A percentile compares a stretch with the other conserved stretches of the same genome.
phyloP scores from a whole-genome alignment of 2,888 invertebrate species.

The Amphipyra berbera region DNA sequence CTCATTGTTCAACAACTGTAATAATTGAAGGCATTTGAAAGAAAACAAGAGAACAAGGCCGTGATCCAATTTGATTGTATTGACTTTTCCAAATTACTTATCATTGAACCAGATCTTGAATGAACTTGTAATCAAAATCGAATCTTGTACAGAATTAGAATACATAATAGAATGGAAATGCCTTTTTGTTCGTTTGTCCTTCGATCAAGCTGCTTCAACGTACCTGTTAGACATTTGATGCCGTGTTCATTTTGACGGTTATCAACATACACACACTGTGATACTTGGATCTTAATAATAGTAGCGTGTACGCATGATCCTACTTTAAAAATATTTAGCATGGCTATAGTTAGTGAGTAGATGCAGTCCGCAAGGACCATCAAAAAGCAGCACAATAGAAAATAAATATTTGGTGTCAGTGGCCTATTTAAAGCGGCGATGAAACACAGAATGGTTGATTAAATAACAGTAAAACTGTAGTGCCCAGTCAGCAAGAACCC shows the following conservation, averaged over 20 bases:
- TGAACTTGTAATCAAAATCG: constrained; percentile 59
- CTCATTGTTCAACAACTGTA: constrained; percentile 49
- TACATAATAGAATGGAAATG: constrained; percentile 41
- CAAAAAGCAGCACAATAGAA: no score
- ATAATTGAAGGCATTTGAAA: constrained; percentile 51
- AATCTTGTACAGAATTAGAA: constrained; percentile 56
- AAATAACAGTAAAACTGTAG: constrained; percentile 5
- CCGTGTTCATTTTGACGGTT: not conserved
- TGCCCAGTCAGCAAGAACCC: no score
- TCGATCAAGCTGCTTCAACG: constrained; percentile 17
- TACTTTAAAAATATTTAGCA: not conserved
- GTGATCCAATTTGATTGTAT: constrained; percentile 54
- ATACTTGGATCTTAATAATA: not conserved
- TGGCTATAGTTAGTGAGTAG: not conserved
- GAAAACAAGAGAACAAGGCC: constrained; percentile 49
- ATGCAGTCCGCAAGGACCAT: no score
- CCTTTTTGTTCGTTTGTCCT: constrained; percentile 39
- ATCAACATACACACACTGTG: not conserved
- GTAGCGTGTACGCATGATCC: not conserved
- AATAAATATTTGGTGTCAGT: no score
- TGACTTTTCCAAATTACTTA: constrained; percentile 57
- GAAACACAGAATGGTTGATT: not conserved
- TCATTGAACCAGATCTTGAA: constrained; percentile 56
- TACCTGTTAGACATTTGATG: constrained; percentile 21
- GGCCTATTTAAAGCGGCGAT: not conserved